Conservation (phyloP, 2,888 invertebrate species). For the Sialis fuliginosa region DNA sequence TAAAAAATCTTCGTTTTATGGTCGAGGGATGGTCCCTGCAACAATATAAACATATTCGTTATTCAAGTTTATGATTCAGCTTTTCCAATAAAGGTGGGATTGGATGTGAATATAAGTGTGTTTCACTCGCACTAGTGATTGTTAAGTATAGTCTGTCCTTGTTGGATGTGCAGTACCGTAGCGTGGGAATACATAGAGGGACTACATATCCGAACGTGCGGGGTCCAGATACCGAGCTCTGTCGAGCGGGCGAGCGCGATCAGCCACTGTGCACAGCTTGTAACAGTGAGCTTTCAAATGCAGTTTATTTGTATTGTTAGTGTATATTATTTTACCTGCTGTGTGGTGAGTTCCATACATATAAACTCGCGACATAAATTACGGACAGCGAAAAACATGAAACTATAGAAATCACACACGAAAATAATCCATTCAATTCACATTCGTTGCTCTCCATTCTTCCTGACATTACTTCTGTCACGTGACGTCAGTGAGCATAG, state of each 20-base stretch:
- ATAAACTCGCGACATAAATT: slow-evolving; percentile 71
- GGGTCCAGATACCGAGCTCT: neutral
- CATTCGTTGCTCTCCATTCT: slow-evolving; percentile 13
- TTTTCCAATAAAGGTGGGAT: slow-evolving; percentile 1
- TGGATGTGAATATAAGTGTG: slow-evolving; percentile 10
- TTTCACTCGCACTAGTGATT: neutral
- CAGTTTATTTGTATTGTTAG: neutral
- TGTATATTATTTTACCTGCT: slow-evolving; percentile 37
- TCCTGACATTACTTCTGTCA: slow-evolving; percentile 21
- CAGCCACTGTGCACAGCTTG: neutral
- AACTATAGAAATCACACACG: slow-evolving; percentile 43
- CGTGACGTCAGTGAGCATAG: slow-evolving; percentile 58
- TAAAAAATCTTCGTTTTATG: slow-evolving; percentile 73
- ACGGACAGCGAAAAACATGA: slow-evolving; percentile 62
- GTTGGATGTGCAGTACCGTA: slow-evolving; percentile 5
- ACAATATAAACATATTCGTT: no score
- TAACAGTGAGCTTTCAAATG: neutral
- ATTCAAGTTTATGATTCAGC: neutral
- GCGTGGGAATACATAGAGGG: neutral
- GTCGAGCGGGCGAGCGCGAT: neutral
- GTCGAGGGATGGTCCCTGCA: slow-evolving; percentile 76
- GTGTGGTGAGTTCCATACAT: slow-evolving; percentile 66
- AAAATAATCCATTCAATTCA: slow-evolving; percentile 9
- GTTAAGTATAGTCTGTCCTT: slow-evolving; percentile 1
- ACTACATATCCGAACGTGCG: neutral